Evolutionary conservation across 2,797 vertebrate species (phyloP).

Genomic region (Poeciliopsis gracilis): DNA sequence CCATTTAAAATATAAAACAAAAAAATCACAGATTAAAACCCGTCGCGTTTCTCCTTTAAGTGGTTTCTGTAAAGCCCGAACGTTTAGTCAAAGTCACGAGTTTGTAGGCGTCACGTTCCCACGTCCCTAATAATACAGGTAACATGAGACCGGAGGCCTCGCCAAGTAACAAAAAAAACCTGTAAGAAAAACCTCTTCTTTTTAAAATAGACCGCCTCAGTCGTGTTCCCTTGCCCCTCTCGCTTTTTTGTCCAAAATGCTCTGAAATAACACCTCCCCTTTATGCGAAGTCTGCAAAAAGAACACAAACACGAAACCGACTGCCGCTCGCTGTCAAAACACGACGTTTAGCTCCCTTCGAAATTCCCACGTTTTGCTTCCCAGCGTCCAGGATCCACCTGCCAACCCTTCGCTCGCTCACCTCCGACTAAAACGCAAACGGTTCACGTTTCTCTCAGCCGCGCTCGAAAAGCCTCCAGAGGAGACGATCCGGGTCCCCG

Average conservation of each 20-base stretch:
- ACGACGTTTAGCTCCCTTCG: constrained; percentile 26
- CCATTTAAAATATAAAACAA: not conserved
- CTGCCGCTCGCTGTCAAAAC: constrained; percentile 40
- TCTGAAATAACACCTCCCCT: constrained; percentile 12
- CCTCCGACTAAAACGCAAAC: constrained; percentile 24
- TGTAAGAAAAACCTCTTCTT: not conserved
- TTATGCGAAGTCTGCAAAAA: constrained; percentile 8
- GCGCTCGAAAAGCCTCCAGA: constrained; percentile 40
- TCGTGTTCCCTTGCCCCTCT: not conserved
- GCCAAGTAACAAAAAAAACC: not conserved
- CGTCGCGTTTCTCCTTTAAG: not conserved
- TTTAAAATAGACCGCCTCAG: not conserved
- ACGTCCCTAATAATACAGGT: not conserved
- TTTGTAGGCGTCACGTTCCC: not conserved
- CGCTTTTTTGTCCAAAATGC: not conserved
- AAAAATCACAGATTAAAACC: not conserved
- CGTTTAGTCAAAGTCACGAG: not conserved
- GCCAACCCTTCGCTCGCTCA: constrained; percentile 11
- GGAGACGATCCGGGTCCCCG: constrained; percentile 40
- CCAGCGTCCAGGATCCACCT: not conserved
- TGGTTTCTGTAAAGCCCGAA: too few species aligned
- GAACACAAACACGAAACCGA: constrained; percentile 34
- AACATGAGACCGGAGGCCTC: not conserved
- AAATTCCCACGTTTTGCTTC: constrained; percentile 27
- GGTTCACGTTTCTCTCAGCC: constrained; percentile 29